Conservation (phyloP, 1,140 invertebrate species). For the Dufourea novaeangliae region DNA sequence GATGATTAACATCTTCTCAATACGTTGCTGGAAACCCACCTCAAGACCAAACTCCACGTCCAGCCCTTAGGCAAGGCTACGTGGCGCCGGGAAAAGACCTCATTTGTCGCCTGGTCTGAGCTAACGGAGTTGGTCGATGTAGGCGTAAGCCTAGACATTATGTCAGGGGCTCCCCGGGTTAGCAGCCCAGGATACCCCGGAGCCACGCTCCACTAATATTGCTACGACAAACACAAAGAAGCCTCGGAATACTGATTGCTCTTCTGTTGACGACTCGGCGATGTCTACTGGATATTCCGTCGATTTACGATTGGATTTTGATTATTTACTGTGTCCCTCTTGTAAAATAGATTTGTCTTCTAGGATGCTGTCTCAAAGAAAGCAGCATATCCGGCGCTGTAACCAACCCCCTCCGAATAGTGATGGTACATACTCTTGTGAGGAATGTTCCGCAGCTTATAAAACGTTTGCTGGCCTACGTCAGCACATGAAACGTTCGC, state of each 20-base stretch:
- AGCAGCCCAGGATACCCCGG: background rate
- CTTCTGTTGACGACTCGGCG: slow-evolving; percentile 3
- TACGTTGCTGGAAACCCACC: background rate
- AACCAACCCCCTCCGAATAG: background rate
- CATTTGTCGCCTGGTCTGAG: background rate
- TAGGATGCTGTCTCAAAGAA: background rate
- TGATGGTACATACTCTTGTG: background rate
- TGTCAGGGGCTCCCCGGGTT: background rate
- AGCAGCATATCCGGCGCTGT: background rate
- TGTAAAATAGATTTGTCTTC: background rate
- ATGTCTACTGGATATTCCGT: background rate
- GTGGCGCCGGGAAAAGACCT: background rate
- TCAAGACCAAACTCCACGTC: background rate
- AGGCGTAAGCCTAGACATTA: slow-evolving; percentile 4
- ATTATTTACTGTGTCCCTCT: background rate
- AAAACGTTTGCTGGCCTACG: background rate
- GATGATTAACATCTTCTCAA: background rate
- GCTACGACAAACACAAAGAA: background rate
- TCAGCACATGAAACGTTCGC: background rate
- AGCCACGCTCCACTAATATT: too few species aligned
- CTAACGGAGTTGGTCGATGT: background rate
- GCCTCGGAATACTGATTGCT: background rate
- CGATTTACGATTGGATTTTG: background rate
- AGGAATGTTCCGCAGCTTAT: background rate
- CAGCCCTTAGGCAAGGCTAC: slow-evolving; percentile 2